Evolutionary conservation across 2,797 vertebrate genomes (phyloP).

Genomic region (Poecile montanus): DNA sequence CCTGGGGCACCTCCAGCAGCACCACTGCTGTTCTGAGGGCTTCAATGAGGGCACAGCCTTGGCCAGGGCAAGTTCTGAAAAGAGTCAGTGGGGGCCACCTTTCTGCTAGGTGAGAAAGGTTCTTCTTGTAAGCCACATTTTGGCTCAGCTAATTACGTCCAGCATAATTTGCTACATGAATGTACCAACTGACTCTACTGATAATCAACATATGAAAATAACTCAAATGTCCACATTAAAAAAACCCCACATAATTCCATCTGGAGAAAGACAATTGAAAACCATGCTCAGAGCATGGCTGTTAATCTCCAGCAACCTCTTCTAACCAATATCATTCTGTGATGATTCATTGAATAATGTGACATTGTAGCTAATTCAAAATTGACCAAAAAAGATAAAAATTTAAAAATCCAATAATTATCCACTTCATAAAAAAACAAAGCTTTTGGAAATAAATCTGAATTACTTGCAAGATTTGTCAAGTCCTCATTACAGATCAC

Average conservation of each 20-base stretch:
- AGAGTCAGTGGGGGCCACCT: not conserved
- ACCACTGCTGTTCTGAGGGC: not conserved
- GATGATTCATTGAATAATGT: not conserved
- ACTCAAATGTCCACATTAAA: not conserved
- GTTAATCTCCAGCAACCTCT: not conserved
- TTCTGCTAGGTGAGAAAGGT: not conserved
- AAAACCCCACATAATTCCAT: not conserved
- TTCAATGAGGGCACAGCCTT: fast-evolving
- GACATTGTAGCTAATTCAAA: not conserved
- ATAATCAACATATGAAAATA: not conserved
- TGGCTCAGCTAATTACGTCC: not conserved
- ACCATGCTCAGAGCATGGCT: not conserved
- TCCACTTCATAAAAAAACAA: not conserved
- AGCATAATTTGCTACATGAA: not conserved
- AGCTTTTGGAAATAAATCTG: not conserved
- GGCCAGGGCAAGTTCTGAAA: not conserved
- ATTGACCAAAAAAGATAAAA: not conserved
- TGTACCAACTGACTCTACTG: not conserved
- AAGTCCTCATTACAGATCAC: not conserved
- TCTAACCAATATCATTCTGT: not conserved
- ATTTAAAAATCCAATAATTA: not conserved
- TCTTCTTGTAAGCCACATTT: not conserved
- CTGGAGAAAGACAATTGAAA: not conserved
- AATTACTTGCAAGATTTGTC: not conserved
- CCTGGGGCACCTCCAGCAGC: not conserved